Conservation (phyloP, 2,113 vertebrate genomes). For the Ophiodon elongatus region DNA sequence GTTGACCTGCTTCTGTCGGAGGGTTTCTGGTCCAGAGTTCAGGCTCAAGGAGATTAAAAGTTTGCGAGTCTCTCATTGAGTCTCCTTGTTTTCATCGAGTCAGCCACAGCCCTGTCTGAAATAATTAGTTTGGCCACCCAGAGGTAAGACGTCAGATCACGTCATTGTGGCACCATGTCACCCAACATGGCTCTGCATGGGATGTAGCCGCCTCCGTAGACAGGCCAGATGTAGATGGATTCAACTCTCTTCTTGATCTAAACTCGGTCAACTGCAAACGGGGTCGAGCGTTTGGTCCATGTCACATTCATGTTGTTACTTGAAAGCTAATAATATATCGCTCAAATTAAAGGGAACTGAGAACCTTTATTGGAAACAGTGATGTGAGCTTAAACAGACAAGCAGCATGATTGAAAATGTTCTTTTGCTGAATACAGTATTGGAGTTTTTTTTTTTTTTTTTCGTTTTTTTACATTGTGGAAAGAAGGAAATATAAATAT, state of each 20-base stretch:
- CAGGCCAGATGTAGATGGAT: background rate
- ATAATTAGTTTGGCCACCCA: background rate
- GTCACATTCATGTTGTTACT: background rate
- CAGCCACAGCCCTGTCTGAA: slow-evolving; percentile 19
- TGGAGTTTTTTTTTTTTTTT: background rate
- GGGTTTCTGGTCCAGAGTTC: slow-evolving; percentile 11
- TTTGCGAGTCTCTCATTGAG: slow-evolving; percentile 23
- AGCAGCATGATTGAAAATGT: background rate
- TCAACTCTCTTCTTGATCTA: background rate
- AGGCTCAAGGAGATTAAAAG: slow-evolving; percentile 21
- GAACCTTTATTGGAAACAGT: background rate
- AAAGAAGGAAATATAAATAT: background rate
- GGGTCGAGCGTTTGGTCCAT: background rate
- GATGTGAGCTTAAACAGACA: background rate
- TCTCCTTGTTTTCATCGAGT: slow-evolving; percentile 40
- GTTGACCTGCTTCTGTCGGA: slow-evolving; percentile 21
- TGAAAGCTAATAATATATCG: background rate
- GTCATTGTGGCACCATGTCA: background rate
- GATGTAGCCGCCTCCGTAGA: background rate
- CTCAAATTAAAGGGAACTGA: background rate
- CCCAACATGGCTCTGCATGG: background rate
- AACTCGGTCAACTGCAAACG: background rate
- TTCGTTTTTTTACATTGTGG: background rate
- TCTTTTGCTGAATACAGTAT: background rate
- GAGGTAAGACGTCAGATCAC: slow-evolving; percentile 1